A percentile compares a stretch with the other conserved stretches of the same genome.
These are phyloP conservation scores for Nasalis larvatus DNA, from an alignment of 2,113 vertebrate species.

Conservation along the genomic window DNA sequence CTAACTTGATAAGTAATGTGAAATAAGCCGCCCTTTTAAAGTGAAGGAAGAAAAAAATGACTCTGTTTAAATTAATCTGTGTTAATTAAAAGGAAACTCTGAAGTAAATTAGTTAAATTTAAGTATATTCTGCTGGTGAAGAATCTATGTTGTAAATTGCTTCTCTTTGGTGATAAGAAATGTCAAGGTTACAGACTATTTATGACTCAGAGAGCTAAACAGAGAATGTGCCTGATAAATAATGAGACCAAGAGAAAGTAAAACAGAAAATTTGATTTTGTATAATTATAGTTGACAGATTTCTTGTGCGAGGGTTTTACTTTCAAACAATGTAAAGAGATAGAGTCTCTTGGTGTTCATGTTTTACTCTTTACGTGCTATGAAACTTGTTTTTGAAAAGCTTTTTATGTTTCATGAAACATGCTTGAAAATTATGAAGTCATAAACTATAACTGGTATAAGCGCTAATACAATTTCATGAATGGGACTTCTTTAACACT, in stretches of 20 bases:
- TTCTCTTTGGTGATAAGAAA: slow-evolving; percentile 15
- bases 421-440: slow-evolving; percentile 24
- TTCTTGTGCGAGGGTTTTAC: background rate
- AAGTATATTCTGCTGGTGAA: background rate
- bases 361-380: background rate
- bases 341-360: background rate
- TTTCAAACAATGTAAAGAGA: background rate
- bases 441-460: background rate
- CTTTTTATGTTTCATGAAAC: background rate
- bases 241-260: background rate
- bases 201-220: background rate
- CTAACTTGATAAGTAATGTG: background rate
- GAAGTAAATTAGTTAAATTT: background rate
- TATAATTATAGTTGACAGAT: background rate
- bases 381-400: background rate
- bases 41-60: background rate
- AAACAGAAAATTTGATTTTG: background rate
- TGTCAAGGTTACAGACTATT: slow-evolving; percentile 12
- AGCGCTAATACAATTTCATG: background rate
- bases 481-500: background rate
- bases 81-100: slow-evolving; percentile 43
- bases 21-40: background rate
- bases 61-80: background rate
- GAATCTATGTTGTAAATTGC: background rate
- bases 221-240: background rate